Percentiles rank a stretch among this genome's conserved stretches.
phyloP scores from a whole-genome alignment of 2,113 vertebrate genomes.

The Elaphurus davidianus region DNA sequence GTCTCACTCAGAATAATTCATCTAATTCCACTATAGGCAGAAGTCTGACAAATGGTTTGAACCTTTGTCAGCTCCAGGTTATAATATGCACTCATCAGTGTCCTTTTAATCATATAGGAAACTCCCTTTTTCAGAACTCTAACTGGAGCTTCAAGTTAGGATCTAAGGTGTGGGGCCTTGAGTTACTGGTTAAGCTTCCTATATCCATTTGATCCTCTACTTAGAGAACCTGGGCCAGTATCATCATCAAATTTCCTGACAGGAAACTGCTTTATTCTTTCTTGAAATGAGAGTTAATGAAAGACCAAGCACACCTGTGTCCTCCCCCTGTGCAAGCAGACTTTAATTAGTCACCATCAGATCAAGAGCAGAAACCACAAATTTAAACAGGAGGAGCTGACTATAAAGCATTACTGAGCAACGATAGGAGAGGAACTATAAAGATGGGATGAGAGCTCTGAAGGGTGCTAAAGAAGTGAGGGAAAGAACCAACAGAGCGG shows the following conservation, averaged over 20 bases:
- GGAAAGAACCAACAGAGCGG: background rate
- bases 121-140: background rate
- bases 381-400: background rate
- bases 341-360: background rate
- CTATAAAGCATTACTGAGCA: background rate
- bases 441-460: background rate
- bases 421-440: background rate
- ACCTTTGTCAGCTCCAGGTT: background rate
- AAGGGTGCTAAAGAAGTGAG: background rate
- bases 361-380: background rate
- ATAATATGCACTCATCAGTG: background rate
- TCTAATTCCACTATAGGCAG: background rate
- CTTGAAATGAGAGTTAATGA: background rate
- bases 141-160: background rate
- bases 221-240: background rate
- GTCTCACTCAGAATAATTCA: background rate
- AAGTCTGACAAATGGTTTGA: background rate
- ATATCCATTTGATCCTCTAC: background rate
- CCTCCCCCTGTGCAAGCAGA: background rate
- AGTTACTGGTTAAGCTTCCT: background rate
- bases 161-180: background rate
- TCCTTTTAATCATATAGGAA: background rate
- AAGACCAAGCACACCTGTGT: background rate
- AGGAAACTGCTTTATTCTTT: background rate
- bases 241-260: background rate